Evolutionary conservation across 2,113 vertebrate species (phyloP).

Genomic region (Chaenocephalus aceratus): DNA sequence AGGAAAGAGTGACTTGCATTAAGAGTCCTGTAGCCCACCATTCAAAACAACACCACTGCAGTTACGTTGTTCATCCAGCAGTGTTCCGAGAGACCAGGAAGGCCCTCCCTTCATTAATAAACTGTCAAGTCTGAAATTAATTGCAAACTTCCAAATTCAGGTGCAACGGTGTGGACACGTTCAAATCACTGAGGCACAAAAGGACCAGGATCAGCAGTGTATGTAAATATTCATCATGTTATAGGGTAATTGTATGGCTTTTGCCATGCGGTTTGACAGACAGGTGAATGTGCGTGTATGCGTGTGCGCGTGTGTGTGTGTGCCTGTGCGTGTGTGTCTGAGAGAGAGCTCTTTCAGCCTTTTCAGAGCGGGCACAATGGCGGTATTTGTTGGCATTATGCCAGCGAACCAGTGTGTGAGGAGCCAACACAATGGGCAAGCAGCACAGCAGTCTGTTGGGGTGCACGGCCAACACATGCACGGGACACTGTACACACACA

Average conservation of each 20-base stretch:
- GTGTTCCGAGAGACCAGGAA: background rate
- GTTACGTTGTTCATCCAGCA: background rate
- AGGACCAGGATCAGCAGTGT: constrained; percentile 41
- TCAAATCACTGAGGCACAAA: constrained; percentile 21
- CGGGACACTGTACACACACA: constrained; percentile 7
- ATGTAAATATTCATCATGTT: constrained; percentile 65
- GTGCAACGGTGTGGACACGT: constrained; percentile 7
- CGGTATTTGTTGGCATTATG: constrained; percentile 74
- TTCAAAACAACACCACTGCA: constrained; percentile 1
- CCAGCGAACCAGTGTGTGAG: constrained; percentile 54
- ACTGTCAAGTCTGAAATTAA: constrained; percentile 38
- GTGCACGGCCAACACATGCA: constrained; percentile 42
- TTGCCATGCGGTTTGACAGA: constrained; percentile 59
- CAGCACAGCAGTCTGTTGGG: constrained; percentile 36
- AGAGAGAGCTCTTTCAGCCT: constrained; percentile 50
- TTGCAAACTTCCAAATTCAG: constrained; percentile 37
- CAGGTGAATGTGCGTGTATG: constrained; percentile 52
- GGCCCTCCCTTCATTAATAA: constrained; percentile 29
- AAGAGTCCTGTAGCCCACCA: background rate
- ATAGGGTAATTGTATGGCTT: constrained; percentile 54
- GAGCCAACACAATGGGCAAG: constrained; percentile 70
- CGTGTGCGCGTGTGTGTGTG: constrained; percentile 19
- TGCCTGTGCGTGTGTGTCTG: constrained; percentile 9
- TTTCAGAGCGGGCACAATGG: constrained; percentile 73
- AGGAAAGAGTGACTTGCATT: background rate